Conservation (phyloP, 2,797 vertebrate genomes). For the Karalla daura region DNA sequence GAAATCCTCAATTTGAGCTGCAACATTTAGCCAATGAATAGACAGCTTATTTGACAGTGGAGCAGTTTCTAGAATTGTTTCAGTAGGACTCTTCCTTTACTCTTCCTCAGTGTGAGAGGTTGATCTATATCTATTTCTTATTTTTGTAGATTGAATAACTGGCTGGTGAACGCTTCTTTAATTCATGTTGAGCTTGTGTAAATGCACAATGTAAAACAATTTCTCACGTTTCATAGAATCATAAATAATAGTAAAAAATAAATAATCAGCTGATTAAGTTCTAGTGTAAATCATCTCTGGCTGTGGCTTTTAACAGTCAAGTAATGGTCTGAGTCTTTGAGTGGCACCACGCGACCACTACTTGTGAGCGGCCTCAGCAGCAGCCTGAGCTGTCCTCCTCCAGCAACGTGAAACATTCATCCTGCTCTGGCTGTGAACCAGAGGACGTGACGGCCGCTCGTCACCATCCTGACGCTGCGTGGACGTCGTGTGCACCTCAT, state of each 20-base stretch:
- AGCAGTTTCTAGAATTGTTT: neutral
- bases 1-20: neutral
- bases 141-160: neutral
- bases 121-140: neutral
- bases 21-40: neutral
- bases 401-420: constrained; percentile 15
- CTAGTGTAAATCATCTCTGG: neutral
- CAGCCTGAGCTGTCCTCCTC: constrained; percentile 22
- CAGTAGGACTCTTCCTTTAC: too few species aligned
- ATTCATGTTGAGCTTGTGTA: neutral
- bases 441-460: constrained; percentile 20
- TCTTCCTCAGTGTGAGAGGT: neutral
- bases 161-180: neutral
- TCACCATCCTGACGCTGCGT: constrained; percentile 30
- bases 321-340: constrained; percentile 6
- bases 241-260: neutral
- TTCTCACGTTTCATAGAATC: neutral
- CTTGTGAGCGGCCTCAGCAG: constrained; percentile 8
- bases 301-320: neutral
- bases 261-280: neutral
- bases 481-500: constrained; percentile 31
- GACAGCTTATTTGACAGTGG: neutral
- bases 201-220: neutral
- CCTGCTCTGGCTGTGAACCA: constrained; percentile 40
- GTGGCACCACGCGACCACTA: constrained; percentile 7